Evolutionary conservation across 2,888 invertebrate species (phyloP), one percentile per base, ranked within the genome.

Genomic region (Agrypnus murinus): DNA sequence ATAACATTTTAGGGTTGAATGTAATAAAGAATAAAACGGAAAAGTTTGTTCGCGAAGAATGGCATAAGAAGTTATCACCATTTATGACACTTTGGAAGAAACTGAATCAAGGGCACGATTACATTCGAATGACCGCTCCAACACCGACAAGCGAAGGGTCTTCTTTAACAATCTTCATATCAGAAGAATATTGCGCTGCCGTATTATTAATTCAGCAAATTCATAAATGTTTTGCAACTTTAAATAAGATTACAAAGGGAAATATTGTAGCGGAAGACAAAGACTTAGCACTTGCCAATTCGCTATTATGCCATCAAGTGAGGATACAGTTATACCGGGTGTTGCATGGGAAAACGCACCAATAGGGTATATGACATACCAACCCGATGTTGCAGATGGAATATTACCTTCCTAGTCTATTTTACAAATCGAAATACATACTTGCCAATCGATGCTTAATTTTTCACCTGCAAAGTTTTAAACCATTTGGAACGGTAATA

Each of bases 21-120:
- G 38, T 75, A 15, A 62, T 73, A 12, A 75, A 77, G 63, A 59
- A 43, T 10, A 65, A 72, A n/a, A 46, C 55, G 15, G 46, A 34
- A 53, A 77, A 68, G 69, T 77, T 82, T 58, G 46, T 83, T 65
- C 74, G 80, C 76, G 77, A 86, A 74, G 76, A 83, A 78, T 88
- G 92, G 89, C 88, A 90, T 66, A 86, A 89, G 79, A 88, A 91
- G 79, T 83, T 92, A 65, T 84, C 90, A n/a, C 93, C 94, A 0
- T 86, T 95, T 57, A 87, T 96, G 32, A 90, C 90, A 65, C 83
- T 95, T 2, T 97, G 97, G 97, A 95, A 95, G 82, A 95, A 95
- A 83, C 79, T 91, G 17, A 91, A 91, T 86, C 89, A 91, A 8
- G 89, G 88, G 1, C 79, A 83, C 12, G 84, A 85, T 72, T 86